phyloP scores from a whole-genome alignment of 2,888 invertebrate genomes.

The Chloroclysta siterata region DNA sequence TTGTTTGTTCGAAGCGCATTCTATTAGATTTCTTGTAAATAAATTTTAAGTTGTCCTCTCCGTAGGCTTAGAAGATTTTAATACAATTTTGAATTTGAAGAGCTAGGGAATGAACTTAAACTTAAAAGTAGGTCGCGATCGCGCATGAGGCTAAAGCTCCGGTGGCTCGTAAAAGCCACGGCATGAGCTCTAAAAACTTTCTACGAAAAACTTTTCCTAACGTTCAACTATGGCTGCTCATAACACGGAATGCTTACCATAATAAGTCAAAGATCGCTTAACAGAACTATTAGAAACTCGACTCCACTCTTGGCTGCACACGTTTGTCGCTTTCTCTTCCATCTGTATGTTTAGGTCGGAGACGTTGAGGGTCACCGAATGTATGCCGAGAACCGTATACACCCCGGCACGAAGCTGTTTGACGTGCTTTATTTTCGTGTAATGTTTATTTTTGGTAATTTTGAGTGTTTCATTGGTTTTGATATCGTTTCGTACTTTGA shows the following conservation, averaged over 20 bases:
- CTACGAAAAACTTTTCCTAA: constrained; percentile 64
- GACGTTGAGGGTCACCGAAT: constrained; percentile 61
- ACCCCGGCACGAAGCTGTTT: constrained; percentile 82
- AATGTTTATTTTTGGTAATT: constrained; percentile 72
- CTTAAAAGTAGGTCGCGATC: constrained; percentile 62
- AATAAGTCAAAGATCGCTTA: constrained; percentile 76
- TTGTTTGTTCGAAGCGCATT: constrained; percentile 77
- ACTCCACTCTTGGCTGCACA: constrained; percentile 84
- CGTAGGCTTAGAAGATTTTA: constrained; percentile 71
- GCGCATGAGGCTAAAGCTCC: constrained; percentile 59
- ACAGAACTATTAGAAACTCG: constrained; percentile 82
- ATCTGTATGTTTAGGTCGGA: constrained; percentile 81
- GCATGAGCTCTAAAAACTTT: constrained; percentile 62
- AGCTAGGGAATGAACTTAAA: constrained; percentile 56
- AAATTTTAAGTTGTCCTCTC: constrained; percentile 68
- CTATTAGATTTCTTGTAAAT: constrained; percentile 83
- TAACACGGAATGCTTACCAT: constrained; percentile 83
- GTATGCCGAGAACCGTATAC: constrained; percentile 75
- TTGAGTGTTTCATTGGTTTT: constrained; percentile 79
- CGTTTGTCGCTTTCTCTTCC: constrained; percentile 81
- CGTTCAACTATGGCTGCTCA: constrained; percentile 76
- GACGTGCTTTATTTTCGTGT: constrained; percentile 82
- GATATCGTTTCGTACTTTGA: constrained; percentile 64
- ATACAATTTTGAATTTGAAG: constrained; percentile 55
- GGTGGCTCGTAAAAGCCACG: constrained; percentile 55